Base-by-base conservation (phyloP, 2,113 vertebrate genomes). In the Nettapus auritus region DNA sequence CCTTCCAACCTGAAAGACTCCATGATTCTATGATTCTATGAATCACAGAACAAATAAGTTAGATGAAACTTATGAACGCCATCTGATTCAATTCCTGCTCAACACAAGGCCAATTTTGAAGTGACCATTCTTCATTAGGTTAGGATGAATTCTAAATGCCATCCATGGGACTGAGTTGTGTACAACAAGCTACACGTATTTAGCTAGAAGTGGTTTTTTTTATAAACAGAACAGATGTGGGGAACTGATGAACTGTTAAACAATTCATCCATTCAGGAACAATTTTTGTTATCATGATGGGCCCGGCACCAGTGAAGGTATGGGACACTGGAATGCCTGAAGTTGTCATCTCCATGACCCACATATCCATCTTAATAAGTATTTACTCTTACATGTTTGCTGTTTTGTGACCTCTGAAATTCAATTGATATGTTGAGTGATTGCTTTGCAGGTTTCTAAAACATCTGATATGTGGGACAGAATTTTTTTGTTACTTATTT, bases 341-440 rank as follows among this genome's bases (percentile, higher is more conserved):
- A 80, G 29, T 25, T 3, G 29, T 84, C 4, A 2, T 46, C 38
- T 52, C 28, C 17, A 42, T 0, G 0, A 4, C n/a, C 23, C 31
- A 70, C 15, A 33, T 25, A 20, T 53, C 74, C 67, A 8, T 21
- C 25, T 70, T 38, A 56, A 15, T 56, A 56, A 57, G 25, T 68
- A 21, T 34, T 48, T 55, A 62, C 6, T 46, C 9, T 15, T 20
- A 44, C 0, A 0, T 62, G 48, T 40, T 76, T 73, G 22, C 22
- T 56, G 8, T 17, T 76, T 75, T 42, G 19, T 63, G 16, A 8
- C 52, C 17, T 19, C 5, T 80, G 34, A 76, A 79, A 92, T 73
- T 40, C 25, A 52, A 4, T 22, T 21, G 19, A 18, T 8, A 50
- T 16, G 12, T 14, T 60, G 20, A 53, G 9, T 7, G 44, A 38